Percentiles rank a stretch among this genome's conserved stretches.
These are phyloP conservation scores for Gopherus flavomarginatus DNA, from an alignment of 2,113 vertebrate genomes.

Conservation along the genomic window DNA sequence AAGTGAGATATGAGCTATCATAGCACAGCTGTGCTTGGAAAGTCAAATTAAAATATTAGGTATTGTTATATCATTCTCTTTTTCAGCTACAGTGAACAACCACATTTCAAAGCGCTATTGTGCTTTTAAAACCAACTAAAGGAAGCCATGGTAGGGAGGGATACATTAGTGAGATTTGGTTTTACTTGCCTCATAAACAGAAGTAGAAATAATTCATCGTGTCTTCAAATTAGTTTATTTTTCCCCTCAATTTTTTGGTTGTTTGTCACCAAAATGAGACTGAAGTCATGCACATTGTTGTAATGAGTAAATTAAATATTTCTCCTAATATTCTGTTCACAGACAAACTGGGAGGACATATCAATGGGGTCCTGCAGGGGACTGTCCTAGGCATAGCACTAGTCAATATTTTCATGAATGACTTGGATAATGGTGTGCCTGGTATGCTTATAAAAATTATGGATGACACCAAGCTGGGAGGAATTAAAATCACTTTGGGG, in stretches of 20 bases:
- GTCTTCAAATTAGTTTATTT: background rate
- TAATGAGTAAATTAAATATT: background rate
- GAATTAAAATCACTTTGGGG: background rate
- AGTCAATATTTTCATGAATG: background rate
- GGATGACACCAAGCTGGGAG: background rate
- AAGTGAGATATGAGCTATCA: background rate
- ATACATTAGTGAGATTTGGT: fast-evolving
- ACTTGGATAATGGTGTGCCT: background rate
- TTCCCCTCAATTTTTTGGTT: background rate
- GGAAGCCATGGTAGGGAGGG: background rate
- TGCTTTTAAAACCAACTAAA: background rate
- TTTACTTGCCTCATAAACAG: background rate
- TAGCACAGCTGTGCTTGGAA: background rate
- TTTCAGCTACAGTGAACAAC: background rate
- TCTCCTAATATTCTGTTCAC: background rate
- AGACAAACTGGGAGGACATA: background rate
- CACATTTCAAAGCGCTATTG: background rate
- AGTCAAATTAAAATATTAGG: background rate
- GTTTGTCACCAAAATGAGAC: background rate
- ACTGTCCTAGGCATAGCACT: background rate
- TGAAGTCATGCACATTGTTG: background rate
- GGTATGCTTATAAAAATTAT: background rate
- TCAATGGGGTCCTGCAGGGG: background rate
- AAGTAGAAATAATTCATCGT: background rate
- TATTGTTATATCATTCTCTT: background rate